These are phyloP conservation scores for Gobio gobio DNA, from an alignment of 2,113 vertebrate genomes.

Conservation along the genomic window DNA sequence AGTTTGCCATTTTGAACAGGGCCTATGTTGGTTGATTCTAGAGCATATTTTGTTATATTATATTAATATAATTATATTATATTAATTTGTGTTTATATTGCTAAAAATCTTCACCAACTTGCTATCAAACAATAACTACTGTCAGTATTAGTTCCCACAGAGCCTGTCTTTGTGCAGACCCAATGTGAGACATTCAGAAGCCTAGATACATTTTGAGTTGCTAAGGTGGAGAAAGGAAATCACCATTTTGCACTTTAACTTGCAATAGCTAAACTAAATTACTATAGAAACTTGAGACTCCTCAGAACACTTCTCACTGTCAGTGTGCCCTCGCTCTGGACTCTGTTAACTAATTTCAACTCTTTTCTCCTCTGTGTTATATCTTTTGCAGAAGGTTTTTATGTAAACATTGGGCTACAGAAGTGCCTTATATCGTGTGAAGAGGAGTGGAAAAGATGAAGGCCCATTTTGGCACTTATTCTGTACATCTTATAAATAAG, in stretches of 20 bases:
- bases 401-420: slow-evolving; percentile 79
- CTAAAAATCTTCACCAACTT: background rate
- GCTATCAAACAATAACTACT: background rate
- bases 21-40: background rate
- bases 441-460: slow-evolving; percentile 61
- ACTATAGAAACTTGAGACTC: slow-evolving; percentile 54
- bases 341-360: slow-evolving; percentile 75
- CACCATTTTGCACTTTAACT: slow-evolving; percentile 55
- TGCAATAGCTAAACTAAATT: slow-evolving; percentile 52
- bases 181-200: background rate
- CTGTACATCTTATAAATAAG: slow-evolving; percentile 81
- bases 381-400: slow-evolving; percentile 61
- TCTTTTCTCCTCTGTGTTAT: slow-evolving; percentile 61
- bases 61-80: background rate
- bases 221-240: background rate
- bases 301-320: slow-evolving; percentile 69
- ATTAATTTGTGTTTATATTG: background rate
- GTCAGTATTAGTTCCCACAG: background rate
- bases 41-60: background rate
- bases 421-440: slow-evolving; percentile 74
- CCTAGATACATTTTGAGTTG: background rate
- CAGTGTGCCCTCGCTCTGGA: slow-evolving; percentile 62
- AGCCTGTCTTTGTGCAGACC: background rate
- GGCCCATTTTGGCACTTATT: slow-evolving; percentile 80
- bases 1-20: background rate